Conservation (phyloP, 2,113 vertebrate genomes). For the Gopherus flavomarginatus region DNA sequence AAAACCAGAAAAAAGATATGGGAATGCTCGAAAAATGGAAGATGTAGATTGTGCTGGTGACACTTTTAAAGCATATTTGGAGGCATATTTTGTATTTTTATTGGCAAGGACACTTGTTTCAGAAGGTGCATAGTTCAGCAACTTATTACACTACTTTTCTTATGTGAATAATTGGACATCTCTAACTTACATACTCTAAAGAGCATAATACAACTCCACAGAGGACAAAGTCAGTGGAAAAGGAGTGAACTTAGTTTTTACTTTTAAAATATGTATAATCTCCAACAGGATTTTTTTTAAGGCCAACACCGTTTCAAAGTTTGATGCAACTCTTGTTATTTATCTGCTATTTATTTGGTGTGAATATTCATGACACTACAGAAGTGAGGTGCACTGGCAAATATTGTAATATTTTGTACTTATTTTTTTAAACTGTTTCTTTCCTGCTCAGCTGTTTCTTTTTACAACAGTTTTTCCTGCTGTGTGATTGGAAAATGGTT, state of each 20-base stretch:
- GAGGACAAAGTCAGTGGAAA: neutral
- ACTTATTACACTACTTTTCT: constrained; percentile 18
- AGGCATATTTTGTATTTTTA: neutral
- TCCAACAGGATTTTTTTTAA: neutral
- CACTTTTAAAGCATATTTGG: neutral
- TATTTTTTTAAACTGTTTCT: neutral
- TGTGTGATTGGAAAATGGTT: neutral
- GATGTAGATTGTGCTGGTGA: neutral
- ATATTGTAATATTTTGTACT: neutral
- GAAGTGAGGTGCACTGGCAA: neutral
- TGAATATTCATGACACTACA: neutral
- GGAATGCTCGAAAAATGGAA: neutral
- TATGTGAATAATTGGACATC: neutral
- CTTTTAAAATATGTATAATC: neutral
- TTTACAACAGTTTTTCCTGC: neutral
- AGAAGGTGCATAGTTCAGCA: neutral
- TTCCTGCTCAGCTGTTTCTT: neutral
- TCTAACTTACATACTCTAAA: neutral
- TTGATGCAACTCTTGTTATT: neutral
- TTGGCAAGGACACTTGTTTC: neutral
- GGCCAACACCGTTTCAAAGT: neutral
- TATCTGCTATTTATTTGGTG: neutral
- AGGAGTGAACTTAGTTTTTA: neutral
- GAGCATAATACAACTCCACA: neutral
- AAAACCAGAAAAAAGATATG: neutral